phyloP scores from a whole-genome alignment of 2,888 invertebrate genomes.

The Pristionchus exspectatus region DNA sequence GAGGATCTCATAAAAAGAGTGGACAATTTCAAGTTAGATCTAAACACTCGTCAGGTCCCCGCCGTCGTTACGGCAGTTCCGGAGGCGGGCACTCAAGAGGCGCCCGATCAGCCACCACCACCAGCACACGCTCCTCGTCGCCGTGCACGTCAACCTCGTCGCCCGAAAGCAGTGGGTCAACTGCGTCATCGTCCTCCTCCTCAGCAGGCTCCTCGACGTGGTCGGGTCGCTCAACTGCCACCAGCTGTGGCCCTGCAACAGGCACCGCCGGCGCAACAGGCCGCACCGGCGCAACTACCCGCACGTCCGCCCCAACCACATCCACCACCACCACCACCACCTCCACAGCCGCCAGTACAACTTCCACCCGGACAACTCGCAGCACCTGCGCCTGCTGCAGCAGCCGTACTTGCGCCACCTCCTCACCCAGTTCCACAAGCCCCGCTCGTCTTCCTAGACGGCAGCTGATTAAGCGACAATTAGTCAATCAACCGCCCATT shows the following conservation, averaged over 20 bases:
- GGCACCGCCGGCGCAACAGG: not conserved
- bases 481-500: not conserved
- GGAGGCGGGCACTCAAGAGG: too few species aligned
- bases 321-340: not conserved
- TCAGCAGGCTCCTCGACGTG: too few species aligned
- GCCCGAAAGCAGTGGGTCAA: not conserved
- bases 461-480: not conserved
- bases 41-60: not conserved
- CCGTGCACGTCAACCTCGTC: not conserved
- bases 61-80: not conserved
- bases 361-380: not conserved
- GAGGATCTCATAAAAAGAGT: constrained; percentile 17
- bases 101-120: too few species aligned
- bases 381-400: not conserved
- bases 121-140: not conserved
- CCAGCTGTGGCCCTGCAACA: not conserved
- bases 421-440: not conserved
- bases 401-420: not conserved
- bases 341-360: not conserved
- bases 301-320: not conserved
- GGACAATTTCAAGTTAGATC: not conserved
- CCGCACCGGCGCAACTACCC: not conserved
- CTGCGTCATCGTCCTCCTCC: too few species aligned
- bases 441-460: not conserved
- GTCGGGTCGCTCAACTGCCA: not conserved